Conservation (phyloP, 1,140 invertebrate species). For the Hirudo medicinalis region DNA sequence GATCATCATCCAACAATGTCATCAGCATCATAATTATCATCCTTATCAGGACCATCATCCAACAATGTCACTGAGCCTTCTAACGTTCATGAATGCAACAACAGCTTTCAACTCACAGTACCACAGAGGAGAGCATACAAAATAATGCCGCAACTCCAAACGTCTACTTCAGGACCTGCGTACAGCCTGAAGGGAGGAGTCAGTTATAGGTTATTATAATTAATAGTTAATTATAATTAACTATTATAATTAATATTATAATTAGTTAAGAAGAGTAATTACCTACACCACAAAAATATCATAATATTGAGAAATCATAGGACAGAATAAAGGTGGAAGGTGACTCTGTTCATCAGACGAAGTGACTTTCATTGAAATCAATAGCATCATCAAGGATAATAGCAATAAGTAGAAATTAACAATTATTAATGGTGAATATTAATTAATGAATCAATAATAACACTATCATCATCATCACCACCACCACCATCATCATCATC, state of each 20-base stretch:
- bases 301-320: slow-evolving; percentile 1
- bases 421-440: background rate
- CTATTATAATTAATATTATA: background rate
- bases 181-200: slow-evolving; percentile 51
- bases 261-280: background rate
- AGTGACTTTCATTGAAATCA: no score
- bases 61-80: no score
- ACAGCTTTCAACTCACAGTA: slow-evolving; percentile 47
- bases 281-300: background rate
- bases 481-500: background rate
- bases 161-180: slow-evolving; percentile 92
- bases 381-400: no score
- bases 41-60: no score
- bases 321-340: no score
- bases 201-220: background rate
- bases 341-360: no score
- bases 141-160: slow-evolving; percentile 99
- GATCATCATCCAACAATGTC: no score
- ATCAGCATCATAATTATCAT: no score
- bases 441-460: no score
- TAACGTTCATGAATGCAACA: no score
- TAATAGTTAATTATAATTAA: background rate
- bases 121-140: slow-evolving; percentile 94
- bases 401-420: background rate
- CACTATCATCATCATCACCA: no score